These are phyloP conservation scores for Stegodyphus dumicola DNA, from an alignment of 1,140 invertebrate species.

Conservation along the genomic window DNA sequence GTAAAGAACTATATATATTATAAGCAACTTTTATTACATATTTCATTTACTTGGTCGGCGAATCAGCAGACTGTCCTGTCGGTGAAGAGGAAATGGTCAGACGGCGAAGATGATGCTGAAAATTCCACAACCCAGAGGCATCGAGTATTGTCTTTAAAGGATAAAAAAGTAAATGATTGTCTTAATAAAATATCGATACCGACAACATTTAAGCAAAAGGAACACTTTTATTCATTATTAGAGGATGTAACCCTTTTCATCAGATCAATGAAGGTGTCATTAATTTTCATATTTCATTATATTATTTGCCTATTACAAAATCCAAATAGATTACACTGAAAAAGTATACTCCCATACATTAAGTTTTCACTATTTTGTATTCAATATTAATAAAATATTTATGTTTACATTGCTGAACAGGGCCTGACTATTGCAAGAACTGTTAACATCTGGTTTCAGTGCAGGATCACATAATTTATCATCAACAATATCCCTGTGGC, in stretches of 20 bases:
- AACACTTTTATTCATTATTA: neutral
- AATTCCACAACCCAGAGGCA: neutral
- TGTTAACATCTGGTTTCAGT: constrained; percentile 75
- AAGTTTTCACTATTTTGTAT: neutral
- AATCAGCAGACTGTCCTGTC: no score
- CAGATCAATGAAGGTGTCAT: no score
- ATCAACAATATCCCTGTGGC: constrained; percentile 76
- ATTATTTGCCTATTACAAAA: no score
- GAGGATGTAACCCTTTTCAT: no score
- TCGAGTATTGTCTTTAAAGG: neutral
- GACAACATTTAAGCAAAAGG: neutral
- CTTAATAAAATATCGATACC: neutral
- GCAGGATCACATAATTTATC: constrained; percentile 81
- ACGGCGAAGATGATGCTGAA: neutral
- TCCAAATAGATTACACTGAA: no score
- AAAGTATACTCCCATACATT: no score
- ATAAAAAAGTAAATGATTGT: neutral
- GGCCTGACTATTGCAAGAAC: constrained; percentile 80
- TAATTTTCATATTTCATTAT: no score
- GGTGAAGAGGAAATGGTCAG: no score
- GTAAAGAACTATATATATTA: no score
- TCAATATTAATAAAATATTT: neutral
- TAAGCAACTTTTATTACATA: no score
- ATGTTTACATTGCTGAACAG: constrained; percentile 78
- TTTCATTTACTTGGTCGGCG: no score